These are phyloP conservation scores for Drosophila neoperkinsi DNA, from an alignment of 2,888 invertebrate genomes.

Conservation along the genomic window DNA sequence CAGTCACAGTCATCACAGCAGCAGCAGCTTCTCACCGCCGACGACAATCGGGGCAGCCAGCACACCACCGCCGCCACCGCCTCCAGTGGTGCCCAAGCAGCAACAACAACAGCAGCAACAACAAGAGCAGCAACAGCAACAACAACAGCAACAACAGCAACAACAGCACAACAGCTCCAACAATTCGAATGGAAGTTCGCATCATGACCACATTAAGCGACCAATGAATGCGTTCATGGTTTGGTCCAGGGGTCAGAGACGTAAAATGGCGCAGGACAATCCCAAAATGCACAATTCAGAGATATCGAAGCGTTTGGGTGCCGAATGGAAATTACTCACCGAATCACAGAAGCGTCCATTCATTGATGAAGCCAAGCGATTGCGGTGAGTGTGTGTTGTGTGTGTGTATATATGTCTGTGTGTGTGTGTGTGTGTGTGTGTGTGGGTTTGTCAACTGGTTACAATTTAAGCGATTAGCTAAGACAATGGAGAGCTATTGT, in stretches of 20 bases:
- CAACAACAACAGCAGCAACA: constrained; percentile 18
- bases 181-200: constrained; percentile 45
- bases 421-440: constrained; percentile 32
- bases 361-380: constrained; percentile 97
- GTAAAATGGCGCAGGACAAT: constrained; percentile 97
- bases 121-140: constrained; percentile 42
- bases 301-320: constrained; percentile 95
- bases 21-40: constrained; percentile 71
- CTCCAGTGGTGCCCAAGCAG: constrained; percentile 40
- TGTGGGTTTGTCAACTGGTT: constrained; percentile 59
- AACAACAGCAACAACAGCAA: constrained; percentile 21
- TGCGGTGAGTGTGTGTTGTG: constrained; percentile 87
- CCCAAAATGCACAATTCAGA: constrained; percentile 97
- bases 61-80: constrained; percentile 50
- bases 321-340: constrained; percentile 96
- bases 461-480: constrained; percentile 79
- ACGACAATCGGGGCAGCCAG: constrained; percentile 51
- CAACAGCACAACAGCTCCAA: constrained; percentile 22
- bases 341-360: constrained; percentile 96
- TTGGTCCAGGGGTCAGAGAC: constrained; percentile 96
- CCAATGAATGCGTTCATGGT: constrained; percentile 99
- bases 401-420: constrained; percentile 13
- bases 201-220: constrained; percentile 93
- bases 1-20: constrained; percentile 61
- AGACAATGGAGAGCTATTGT: constrained; percentile 76